Evolutionary conservation across 2,888 invertebrate genomes (phyloP), one percentile per base, ranked within the genome.

Genomic region (Apotomis turbidana): DNA sequence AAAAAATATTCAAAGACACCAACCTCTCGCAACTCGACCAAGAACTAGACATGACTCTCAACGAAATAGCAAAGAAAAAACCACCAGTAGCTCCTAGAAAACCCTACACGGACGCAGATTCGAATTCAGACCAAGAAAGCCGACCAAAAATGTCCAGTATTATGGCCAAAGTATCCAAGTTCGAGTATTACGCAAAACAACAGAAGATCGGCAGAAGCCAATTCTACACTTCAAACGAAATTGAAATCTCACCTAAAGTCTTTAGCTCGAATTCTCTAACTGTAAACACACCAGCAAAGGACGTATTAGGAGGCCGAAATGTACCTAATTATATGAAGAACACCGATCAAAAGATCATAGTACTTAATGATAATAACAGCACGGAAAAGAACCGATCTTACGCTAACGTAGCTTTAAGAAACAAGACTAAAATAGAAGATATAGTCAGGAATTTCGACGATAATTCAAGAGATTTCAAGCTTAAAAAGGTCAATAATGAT

Each of bases 211-310:
- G 93, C 0, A 74, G 90, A 59, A 92, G 91, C 71, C 93, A 93
- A 49, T 93, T 93, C 51, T 93, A 89, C 78, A 93, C 90, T 55
- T 82, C 85, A 59, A 88, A 87, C 68, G 92, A 91, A 74, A 88
- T 88, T 2, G 93, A 93, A 77, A 93, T 93, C 41, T 93, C 96
- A 0, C 97, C 97, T 0, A 97, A 97, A 90, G 97, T 97, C 0
- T 97, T 97, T 79, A 96, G 96, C 36, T 94, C 97, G 0, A 97
- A 97, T 81, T 95, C 96, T 6, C 87, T 96, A 8, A 97, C 97
- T 0, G 96, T 97, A 0, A 97, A 96, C 78, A 96, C 96, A 4
- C 97, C 97, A 0, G 97, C 97, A 0, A 97, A 96, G 86, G 97
- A 97, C 78, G 97, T 97, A 0, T 87, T 97, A 49, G 97, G 96